Base-by-base conservation (phyloP, 2,888 invertebrate genomes). In the Spicauda simplicius region DNA sequence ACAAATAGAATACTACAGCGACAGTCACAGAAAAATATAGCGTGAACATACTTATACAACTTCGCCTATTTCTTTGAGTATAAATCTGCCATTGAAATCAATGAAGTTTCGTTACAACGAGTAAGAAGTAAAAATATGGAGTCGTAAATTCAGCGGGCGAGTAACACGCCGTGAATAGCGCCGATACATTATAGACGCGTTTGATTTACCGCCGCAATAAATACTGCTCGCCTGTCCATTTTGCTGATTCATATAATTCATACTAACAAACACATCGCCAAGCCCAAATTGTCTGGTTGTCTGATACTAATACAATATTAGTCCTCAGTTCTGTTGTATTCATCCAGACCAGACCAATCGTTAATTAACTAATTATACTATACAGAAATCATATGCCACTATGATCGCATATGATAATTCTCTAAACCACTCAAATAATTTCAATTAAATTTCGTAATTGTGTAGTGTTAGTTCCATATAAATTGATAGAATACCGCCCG, bases 141-240 rank as follows among this genome's bases (percentile, higher is more conserved):
- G 48, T 48, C 48, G 48, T 48, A 48, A 48, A 48, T 67, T 63
- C 70, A 62, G 65, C 70, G 58, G 64, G 25, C 64, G 50, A 61
- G 56, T 62, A 61, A 71, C 64, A 70, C 64, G 65, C 52, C 65
- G 68, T 64, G 69, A 69, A 72, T 70, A 70, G 72, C 76, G 73
- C 76, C 84, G 81, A 83, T 84, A 87, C 84, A 85, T 86, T 87
- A 85, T 83, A 81, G 82, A 80, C 80, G 70, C 71, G 72, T 70
- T 73, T 84, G 88, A 88, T 88, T 87, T 88, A 89, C 80, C 73
- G 76, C 78, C 64, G 69, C 73, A 76, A 83, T 89, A 89, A 88
- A 88, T 88, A 87, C 81, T 75, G 76, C 77, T 77, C 75, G 78
- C 76, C 74, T 80, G 78, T 82, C 80, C 81, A 81, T 82, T 79